Evolutionary conservation across 1,140 invertebrate species (phyloP), one percentile per base, ranked within the genome.

Genomic region (Drosophila arawakana): DNA sequence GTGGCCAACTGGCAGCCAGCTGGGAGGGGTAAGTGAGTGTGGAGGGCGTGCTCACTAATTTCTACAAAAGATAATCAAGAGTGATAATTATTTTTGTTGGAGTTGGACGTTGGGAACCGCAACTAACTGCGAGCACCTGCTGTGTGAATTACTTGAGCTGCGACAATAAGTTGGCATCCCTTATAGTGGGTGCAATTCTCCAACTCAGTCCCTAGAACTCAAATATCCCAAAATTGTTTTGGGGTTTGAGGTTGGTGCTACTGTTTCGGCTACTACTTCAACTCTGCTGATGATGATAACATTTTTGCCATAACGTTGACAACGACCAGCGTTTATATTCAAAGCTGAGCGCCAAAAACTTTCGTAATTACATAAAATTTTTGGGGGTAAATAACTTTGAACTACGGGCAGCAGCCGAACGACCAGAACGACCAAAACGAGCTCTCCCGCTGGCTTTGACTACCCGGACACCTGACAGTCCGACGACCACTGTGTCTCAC

Each of bases 61-160:
- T 89, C 84, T 88, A 67, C 76, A 65, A 89, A 83, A 89, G 84
- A 89, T 89, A 89, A 89, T 89, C 84, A 89, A 89, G 84, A 89
- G 84, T 89, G 84, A 89, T 89, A 89, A 89, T 89, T 89, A 89
- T 89, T 89, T 89, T 81, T 75, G 84, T 83, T 83, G 77, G 84
- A 84, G 83, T 79, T 76, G 81, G 68, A 73, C 76, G 80, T 59
- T 77, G 78, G 43, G 66, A 84, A 84, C 83, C 83, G 70, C 83
- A 88, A 83, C 83, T 88, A 86, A 88, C 80, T 77, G 83, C 79
- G 83, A 86, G 82, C 83, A 88, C 83, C 83, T 88, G 83, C 83
- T 88, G 83, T 88, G 83, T 88, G 84, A 88, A 88, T 88, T 88
- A 88, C 83, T 88, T 86, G 83, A 81, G 81, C 66, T 77, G 77